Percentiles rank a stretch among this genome's conserved stretches.
Conservation (phyloP, 2,797 vertebrate species). For the Semotilus atromaculatus region DNA sequence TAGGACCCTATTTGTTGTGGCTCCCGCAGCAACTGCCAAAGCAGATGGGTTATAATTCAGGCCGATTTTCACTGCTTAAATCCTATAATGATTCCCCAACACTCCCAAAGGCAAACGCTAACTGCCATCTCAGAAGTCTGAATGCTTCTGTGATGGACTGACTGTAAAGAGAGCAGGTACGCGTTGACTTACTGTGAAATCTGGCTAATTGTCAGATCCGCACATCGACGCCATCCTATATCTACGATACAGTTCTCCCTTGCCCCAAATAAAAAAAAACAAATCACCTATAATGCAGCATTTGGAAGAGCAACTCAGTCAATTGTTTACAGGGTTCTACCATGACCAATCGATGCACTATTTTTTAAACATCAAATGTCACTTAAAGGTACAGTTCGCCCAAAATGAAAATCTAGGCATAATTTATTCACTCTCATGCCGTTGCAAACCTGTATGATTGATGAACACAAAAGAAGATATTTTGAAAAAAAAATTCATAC, state of each 20-base stretch:
- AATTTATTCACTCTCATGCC: background rate
- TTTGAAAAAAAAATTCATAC: background rate
- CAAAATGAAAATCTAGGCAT: background rate
- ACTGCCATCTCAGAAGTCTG: conserved; percentile 39
- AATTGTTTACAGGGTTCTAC: background rate
- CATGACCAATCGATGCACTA: background rate
- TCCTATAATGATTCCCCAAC: conserved; percentile 52
- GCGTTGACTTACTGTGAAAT: background rate
- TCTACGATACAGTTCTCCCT: background rate
- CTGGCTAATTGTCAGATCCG: background rate
- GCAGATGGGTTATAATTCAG: conserved; percentile 61
- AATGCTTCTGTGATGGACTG: conserved; percentile 22
- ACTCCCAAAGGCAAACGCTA: conserved; percentile 38
- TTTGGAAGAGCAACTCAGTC: background rate
- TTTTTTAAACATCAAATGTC: background rate
- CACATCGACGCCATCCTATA: background rate
- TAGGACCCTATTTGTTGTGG: conserved; percentile 57
- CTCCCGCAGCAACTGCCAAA: conserved; percentile 53
- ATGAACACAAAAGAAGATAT: too few species aligned
- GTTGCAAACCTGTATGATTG: background rate
- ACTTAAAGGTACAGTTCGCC: background rate
- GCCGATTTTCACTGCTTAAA: conserved; percentile 56
- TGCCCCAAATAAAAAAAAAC: background rate
- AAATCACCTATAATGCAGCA: background rate
- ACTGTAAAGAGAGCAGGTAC: conserved; percentile 34